A percentile compares a stretch with the other conserved stretches of the same genome.
Evolutionary conservation across 2,888 invertebrate species (phyloP).

Genomic region (Diplolepis rosae): DNA sequence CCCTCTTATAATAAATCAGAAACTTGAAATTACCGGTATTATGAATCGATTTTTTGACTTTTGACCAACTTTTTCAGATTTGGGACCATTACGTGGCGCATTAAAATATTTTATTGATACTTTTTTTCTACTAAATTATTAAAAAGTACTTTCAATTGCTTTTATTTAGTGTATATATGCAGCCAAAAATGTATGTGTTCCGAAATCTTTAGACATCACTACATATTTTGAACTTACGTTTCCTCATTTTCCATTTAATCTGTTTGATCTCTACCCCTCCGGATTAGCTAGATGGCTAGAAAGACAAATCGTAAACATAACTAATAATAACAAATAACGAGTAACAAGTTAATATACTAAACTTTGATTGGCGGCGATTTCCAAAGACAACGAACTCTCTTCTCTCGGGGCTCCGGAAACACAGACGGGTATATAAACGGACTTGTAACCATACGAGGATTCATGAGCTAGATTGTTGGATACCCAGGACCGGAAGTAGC

Average conservation of each 20-base stretch:
- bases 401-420: slow-evolving; percentile 11
- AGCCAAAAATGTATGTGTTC: too few species aligned
- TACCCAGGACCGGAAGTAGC: slow-evolving; percentile 22
- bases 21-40: too few species aligned
- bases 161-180: too few species aligned
- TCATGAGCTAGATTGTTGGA: slow-evolving; percentile 16
- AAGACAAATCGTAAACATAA: slow-evolving; percentile 1
- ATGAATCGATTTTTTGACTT: too few species aligned
- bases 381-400: slow-evolving; percentile 8
- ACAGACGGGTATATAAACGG: not conserved
- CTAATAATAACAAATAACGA: slow-evolving; percentile 1
- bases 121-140: too few species aligned
- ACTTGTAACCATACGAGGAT: not conserved
- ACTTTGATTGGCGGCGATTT: slow-evolving; percentile 23
- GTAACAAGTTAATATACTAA: slow-evolving; percentile 12
- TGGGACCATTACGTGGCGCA: too few species aligned
- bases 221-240: too few species aligned
- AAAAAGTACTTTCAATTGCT: too few species aligned
- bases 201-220: too few species aligned
- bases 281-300: not conserved
- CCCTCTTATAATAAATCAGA: too few species aligned
- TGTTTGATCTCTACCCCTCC: not conserved
- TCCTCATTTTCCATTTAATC: not conserved
- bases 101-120: too few species aligned
- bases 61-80: too few species aligned